A percentile compares a stretch with the other conserved stretches of the same genome.
phyloP scores from a whole-genome alignment of 2,113 vertebrate genomes.

The Dasyornis broadbenti region DNA sequence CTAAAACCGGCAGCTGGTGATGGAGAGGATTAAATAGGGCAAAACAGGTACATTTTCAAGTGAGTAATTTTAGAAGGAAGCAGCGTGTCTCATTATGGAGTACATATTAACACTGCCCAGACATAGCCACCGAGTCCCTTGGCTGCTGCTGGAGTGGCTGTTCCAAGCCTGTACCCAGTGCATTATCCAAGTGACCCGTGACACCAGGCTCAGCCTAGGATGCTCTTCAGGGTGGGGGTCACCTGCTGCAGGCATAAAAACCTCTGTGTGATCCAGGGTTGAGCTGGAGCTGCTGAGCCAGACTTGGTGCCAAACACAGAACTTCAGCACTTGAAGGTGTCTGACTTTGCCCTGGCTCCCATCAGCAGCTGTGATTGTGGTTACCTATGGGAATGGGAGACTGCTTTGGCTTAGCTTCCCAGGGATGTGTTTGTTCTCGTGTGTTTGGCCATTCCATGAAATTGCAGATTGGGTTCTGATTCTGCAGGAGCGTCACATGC shows the following conservation, averaged over 20 bases:
- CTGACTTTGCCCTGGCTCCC: background rate
- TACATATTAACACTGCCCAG: background rate
- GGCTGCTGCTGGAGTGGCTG: background rate
- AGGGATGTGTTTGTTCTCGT: background rate
- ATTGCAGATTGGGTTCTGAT: background rate
- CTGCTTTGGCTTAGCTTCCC: background rate
- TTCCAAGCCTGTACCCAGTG: rapidly evolving
- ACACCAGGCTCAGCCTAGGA: rapidly evolving
- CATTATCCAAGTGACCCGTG: rapidly evolving
- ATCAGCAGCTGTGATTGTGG: background rate
- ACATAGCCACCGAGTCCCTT: background rate
- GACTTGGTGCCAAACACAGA: background rate
- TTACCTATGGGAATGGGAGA: background rate
- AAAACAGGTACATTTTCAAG: constrained; percentile 61
- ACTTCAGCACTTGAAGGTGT: background rate
- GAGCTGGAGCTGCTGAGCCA: background rate
- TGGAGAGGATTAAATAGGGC: constrained; percentile 58
- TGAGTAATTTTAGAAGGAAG: background rate
- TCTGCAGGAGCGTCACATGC: background rate
- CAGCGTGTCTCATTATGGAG: background rate
- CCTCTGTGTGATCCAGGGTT: background rate
- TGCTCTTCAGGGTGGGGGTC: background rate
- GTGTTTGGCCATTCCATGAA: background rate
- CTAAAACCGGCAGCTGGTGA: constrained; percentile 48
- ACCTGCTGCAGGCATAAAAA: background rate